These are phyloP conservation scores for Rhinichthys klamathensis DNA, from an alignment of 2,113 vertebrate species.

Conservation along the genomic window DNA sequence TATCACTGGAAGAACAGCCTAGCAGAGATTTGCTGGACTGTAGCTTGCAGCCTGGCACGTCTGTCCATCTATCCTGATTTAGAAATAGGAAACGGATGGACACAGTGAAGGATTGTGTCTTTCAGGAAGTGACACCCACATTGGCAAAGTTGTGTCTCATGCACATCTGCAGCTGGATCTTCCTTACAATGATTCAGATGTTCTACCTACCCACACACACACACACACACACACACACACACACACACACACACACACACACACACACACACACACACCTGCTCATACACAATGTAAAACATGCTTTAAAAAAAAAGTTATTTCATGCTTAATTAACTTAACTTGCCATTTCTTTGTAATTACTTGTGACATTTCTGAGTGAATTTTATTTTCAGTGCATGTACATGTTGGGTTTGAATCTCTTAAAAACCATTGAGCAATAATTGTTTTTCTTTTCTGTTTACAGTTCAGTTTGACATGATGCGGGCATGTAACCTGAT, in stretches of 20 bases:
- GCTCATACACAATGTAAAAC: background rate
- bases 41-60: constrained; percentile 33
- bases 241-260: no score
- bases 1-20: background rate
- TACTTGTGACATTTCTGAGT: no score
- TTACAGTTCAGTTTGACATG: constrained; percentile 98
- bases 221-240: constrained; percentile 18
- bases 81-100: constrained; percentile 51
- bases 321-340: no score
- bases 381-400: background rate
- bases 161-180: constrained; percentile 46
- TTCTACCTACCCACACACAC: background rate
- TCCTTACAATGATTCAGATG: constrained; percentile 40
- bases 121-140: constrained; percentile 49
- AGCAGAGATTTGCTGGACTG: background rate
- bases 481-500: constrained; percentile 98
- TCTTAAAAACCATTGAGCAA: background rate
- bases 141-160: constrained; percentile 33
- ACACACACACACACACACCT: background rate
- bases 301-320: no score
- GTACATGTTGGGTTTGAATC: background rate
- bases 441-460: constrained; percentile 49
- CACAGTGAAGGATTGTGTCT: constrained; percentile 48
- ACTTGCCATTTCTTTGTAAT: no score
- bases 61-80: constrained; percentile 27